Conservation (phyloP, 2,888 invertebrate genomes). For the Heliconius charithonia region DNA sequence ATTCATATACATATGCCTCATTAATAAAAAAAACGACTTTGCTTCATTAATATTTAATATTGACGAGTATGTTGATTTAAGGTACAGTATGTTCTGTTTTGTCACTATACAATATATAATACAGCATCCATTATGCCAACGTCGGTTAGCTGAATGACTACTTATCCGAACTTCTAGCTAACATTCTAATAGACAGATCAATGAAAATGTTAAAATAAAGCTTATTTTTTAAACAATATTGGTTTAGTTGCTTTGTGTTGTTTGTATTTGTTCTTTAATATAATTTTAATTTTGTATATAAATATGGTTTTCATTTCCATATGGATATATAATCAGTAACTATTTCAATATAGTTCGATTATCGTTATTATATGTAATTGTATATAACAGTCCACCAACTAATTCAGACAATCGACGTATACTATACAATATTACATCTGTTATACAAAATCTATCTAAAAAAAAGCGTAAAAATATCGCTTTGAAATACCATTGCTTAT, state of each 20-base stretch:
- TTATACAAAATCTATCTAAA: constrained; percentile 1
- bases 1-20: constrained; percentile 3
- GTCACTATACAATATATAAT: neutral
- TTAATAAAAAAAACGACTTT: neutral
- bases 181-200: neutral
- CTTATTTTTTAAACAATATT: neutral
- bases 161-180: neutral
- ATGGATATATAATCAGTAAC: too few relatives aligned
- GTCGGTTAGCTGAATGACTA: neutral
- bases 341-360: neutral
- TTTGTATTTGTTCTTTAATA: too few relatives aligned
- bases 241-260: too few relatives aligned
- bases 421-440: neutral
- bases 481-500: constrained; percentile 51
- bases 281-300: too few relatives aligned
- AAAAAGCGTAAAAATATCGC: constrained; percentile 12
- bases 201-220: neutral
- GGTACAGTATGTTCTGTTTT: neutral
- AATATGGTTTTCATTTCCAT: too few relatives aligned
- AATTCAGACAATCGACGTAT: neutral
- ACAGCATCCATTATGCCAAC: neutral
- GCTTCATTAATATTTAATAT: neutral
- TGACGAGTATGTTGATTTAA: neutral
- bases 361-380: neutral
- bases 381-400: neutral